Base-by-base conservation (phyloP, 2,888 invertebrate genomes). In the Pecten maximus region DNA sequence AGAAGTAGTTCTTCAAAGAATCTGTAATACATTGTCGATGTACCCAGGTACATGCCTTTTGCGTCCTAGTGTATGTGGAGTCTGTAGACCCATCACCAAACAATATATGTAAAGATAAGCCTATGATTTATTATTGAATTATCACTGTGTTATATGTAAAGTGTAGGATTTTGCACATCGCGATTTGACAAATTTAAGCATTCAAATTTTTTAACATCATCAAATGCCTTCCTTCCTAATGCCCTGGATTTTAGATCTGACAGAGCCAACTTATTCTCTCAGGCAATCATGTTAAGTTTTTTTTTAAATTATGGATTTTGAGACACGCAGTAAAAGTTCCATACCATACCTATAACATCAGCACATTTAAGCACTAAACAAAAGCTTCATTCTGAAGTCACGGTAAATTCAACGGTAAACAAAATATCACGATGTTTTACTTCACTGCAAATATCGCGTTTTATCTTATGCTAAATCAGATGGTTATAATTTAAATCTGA, bases 261-360 rank as follows among this genome's bases (percentile, higher is more conserved):
- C 50, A 74, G 35, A 28, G 74, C 35, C 54, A 3, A 54, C 23
- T 54, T 54, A 54, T 23, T 35, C 15, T 74, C 6, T 74, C 10
- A 74, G 3, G 74, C 3, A 74, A 28, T 74, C 35, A 35, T n/a
- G 74, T 15, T 4, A 28, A n/a, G 2, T 16, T 23, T 6, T 8
- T 60, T 2, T 74, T 74, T 74, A 12, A 35, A 74, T 74, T 6
- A 74, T 74, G 28, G 35, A 74, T 74, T 35, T 6, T 35, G 74
- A 74, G 35, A 74, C 74, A 74, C 74, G 74, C 74, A 74, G 28
- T 74, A 74, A 74, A 54, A 74, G 74, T 74, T 74, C 35, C 28
- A 74, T 74, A 74, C 74, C 28, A 74, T 74, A 74, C 74, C 74
- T 74, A 74, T 74, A 28, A 12, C 28, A 28, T 74, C 74, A 74